Evolutionary conservation across 1,140 invertebrate species (phyloP).

Genomic region (Drosophila burlai): DNA sequence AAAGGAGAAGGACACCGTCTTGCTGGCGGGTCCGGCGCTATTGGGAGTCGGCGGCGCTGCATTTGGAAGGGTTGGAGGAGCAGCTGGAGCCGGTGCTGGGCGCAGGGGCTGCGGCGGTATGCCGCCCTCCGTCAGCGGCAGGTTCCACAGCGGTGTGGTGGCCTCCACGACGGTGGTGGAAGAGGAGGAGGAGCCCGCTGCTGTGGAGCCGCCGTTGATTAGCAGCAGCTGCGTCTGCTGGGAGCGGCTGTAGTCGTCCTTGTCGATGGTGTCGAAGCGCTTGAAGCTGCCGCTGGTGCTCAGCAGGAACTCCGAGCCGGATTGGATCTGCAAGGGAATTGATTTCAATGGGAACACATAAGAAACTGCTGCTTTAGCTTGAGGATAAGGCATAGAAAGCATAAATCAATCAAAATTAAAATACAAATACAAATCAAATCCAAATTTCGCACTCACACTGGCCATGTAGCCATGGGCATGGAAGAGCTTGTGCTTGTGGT

Average conservation of each 20-base stretch:
- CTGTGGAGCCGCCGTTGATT: conserved; percentile 25
- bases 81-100: conserved; percentile 84
- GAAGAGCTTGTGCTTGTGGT: conserved; percentile 86
- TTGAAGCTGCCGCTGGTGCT: conserved; percentile 89
- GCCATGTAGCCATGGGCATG: conserved; percentile 89
- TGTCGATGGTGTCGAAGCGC: conserved; percentile 89
- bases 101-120: conserved; percentile 85
- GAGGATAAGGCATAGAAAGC: too few relatives aligned
- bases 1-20: conserved; percentile 78
- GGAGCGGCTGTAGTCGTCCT: conserved; percentile 67
- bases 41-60: conserved; percentile 70
- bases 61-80: conserved; percentile 43
- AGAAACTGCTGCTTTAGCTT: too few relatives aligned
- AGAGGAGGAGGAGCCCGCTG: background rate
- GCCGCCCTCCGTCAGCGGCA: conserved; percentile 70
- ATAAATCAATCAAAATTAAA: too few relatives aligned
- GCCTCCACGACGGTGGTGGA: conserved; percentile 48
- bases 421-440: too few relatives aligned
- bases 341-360: background rate
- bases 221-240: conserved; percentile 42
- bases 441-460: conserved; percentile 69
- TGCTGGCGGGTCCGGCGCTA: conserved; percentile 59
- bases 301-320: conserved; percentile 89
- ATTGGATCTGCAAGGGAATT: conserved; percentile 86
- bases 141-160: conserved; percentile 82